Percentiles rank a stretch among this genome's conserved stretches.
Evolutionary conservation across 2,888 invertebrate species (phyloP).

Genomic region (Cetonia aurata): DNA sequence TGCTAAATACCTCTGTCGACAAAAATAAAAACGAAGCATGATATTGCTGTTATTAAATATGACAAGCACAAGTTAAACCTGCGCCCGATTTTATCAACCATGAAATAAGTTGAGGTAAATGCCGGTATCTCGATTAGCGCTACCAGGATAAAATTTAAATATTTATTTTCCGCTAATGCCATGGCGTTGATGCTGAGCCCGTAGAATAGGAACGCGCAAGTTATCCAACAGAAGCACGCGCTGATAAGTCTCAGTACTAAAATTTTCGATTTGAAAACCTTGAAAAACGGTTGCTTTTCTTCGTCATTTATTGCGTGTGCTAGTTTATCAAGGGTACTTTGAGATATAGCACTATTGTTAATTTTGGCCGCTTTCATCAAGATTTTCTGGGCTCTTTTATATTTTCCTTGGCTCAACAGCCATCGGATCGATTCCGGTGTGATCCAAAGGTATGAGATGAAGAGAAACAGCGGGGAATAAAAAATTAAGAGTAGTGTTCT

Average conservation of each 20-base stretch:
- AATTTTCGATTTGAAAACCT: slow-evolving; percentile 69
- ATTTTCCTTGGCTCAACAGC: slow-evolving; percentile 75
- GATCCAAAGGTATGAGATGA: slow-evolving; percentile 77
- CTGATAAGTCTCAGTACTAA: slow-evolving; percentile 71
- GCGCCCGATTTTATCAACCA: slow-evolving; percentile 75
- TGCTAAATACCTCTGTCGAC: slow-evolving; percentile 68
- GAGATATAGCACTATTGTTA: slow-evolving; percentile 67
- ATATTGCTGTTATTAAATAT: slow-evolving; percentile 73
- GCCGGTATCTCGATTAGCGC: slow-evolving; percentile 81
- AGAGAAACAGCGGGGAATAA: slow-evolving; percentile 77
- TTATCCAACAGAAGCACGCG: slow-evolving; percentile 84
- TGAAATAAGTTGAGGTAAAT: slow-evolving; percentile 73
- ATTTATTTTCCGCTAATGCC: slow-evolving; percentile 79
- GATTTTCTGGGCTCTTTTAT: slow-evolving; percentile 71
- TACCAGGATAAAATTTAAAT: slow-evolving; percentile 81
- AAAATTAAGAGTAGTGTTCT: slow-evolving; percentile 65
- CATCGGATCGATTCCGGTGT: slow-evolving; percentile 83
- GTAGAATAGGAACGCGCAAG: slow-evolving; percentile 84
- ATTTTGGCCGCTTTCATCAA: slow-evolving; percentile 74
- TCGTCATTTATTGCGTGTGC: slow-evolving; percentile 45
- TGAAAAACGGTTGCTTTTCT: slow-evolving; percentile 44
- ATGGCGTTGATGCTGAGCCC: slow-evolving; percentile 85
- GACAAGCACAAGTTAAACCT: slow-evolving; percentile 74
- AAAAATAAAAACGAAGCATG: slow-evolving; percentile 73
- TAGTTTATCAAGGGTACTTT: slow-evolving; percentile 60